Conservation (phyloP, 2,113 vertebrate genomes). For the Opisthocomus hoazin region DNA sequence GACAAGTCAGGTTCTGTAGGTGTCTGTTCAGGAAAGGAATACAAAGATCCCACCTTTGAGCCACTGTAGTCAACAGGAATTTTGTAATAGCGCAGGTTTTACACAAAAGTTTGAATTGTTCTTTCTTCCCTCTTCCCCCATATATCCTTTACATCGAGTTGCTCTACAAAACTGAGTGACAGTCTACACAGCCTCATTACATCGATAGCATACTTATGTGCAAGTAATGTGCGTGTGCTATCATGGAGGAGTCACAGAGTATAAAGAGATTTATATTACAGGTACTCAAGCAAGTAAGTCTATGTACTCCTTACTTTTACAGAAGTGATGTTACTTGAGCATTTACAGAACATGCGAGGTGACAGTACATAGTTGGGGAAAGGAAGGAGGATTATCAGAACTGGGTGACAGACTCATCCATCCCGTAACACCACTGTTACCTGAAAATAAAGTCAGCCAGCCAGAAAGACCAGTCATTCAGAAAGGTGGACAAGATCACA, state of each 20-base stretch:
- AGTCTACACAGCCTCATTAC: neutral
- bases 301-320: neutral
- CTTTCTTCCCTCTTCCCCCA: neutral
- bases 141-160: neutral
- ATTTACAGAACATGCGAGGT: neutral
- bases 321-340: neutral
- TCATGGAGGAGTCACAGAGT: neutral
- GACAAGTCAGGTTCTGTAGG: neutral
- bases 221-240: neutral
- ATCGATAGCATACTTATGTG: neutral
- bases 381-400: neutral
- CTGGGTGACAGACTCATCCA: neutral
- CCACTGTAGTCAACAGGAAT: neutral
- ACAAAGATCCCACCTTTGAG: neutral
- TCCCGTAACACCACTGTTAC: neutral
- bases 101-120: neutral
- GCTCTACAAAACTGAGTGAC: neutral
- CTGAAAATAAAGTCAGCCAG: neutral
- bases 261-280: neutral
- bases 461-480: neutral
- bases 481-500: neutral
- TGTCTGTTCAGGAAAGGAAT: neutral
- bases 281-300: neutral
- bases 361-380: rapidly evolving
- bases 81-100: neutral